Base-by-base conservation (phyloP, 2,113 vertebrate species). In the Heloderma charlesbogerti region DNA sequence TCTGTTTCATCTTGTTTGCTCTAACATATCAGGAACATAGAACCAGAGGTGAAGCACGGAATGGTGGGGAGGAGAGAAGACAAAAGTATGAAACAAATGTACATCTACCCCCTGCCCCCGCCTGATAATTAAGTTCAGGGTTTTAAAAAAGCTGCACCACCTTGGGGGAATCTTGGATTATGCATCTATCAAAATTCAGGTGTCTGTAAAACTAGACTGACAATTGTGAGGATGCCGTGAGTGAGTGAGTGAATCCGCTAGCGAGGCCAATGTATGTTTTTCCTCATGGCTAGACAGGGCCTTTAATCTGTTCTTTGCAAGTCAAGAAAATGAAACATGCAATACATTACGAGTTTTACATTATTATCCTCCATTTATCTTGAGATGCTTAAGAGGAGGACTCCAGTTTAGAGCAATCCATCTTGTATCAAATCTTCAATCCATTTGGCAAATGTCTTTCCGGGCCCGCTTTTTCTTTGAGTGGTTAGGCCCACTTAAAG, bases 341-440 rank as follows among this genome's bases (percentile, higher is more conserved):
- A 84, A 75, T 54, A 63, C 27, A 48, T 48, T 71, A 63, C 6
- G n/a, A 43, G 25, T 27, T 63, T 45, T 69, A 86, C 45, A 91
- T 37, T 90, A 80, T 54, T 63, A 66, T 40, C 84, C 91, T 84
- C 51, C 86, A 92, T 92, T 75, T 93, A 93, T 94, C 1, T 78
- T 94, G 92, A 83, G 48, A 66, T 25, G 22, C 86, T 84, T 66
- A 89, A 88, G 93, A 92, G 92, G 92, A 91, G 90, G 85, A 40
- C 43, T 1, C 34, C 54, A 13, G 1, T 79, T 89, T 22, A 66
- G 3, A 1, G 83, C 66, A 37, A 86, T 57, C 72, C 71, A 79
- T 87, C 84, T 92, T 92, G 87, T 88, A 40, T n/a, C 34, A 83
- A 37, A 83, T 83, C 54, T 92, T 92, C 91, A 84, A 87, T 86